Percentiles rank a stretch among this genome's conserved stretches.
These are phyloP conservation scores for Alectoris magna DNA, from an alignment of 2,797 vertebrate genomes.

Conservation along the genomic window DNA sequence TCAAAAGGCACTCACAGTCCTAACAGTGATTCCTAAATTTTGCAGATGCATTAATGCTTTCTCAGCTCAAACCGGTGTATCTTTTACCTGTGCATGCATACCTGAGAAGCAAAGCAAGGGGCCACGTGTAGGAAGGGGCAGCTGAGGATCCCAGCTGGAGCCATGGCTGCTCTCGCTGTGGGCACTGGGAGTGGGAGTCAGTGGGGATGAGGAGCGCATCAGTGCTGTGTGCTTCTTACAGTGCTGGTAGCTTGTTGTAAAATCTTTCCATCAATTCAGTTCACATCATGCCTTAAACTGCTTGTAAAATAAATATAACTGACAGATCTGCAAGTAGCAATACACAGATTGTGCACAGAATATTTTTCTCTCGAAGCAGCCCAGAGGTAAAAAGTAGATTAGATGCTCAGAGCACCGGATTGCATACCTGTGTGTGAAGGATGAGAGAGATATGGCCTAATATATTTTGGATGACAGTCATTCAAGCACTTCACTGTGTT, in stretches of 20 bases:
- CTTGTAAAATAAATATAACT: conserved; percentile 15
- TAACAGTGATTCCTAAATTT: not conserved
- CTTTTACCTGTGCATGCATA: not conserved
- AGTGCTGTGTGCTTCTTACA: not conserved
- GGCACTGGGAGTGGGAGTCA: not conserved
- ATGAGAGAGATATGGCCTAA: not conserved
- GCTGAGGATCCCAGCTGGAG: not conserved
- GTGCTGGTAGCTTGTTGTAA: not conserved
- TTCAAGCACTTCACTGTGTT: not conserved
- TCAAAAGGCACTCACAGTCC: rapidly evolving
- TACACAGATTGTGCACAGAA: not conserved
- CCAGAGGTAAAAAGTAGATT: conserved; percentile 33
- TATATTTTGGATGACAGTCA: not conserved
- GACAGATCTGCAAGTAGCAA: not conserved
- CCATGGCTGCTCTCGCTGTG: rapidly evolving
- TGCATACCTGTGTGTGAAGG: not conserved
- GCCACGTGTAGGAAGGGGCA: rapidly evolving
- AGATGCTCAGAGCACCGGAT: not conserved
- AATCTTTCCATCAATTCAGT: conserved; percentile 13
- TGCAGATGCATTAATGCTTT: rapidly evolving
- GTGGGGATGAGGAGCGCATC: not conserved
- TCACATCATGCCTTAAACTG: not conserved
- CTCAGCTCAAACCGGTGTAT: rapidly evolving
- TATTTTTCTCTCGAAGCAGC: not conserved
- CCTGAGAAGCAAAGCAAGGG: not conserved